Conservation (phyloP, 2,113 vertebrate species). For the Phylloscopus trochilus region DNA sequence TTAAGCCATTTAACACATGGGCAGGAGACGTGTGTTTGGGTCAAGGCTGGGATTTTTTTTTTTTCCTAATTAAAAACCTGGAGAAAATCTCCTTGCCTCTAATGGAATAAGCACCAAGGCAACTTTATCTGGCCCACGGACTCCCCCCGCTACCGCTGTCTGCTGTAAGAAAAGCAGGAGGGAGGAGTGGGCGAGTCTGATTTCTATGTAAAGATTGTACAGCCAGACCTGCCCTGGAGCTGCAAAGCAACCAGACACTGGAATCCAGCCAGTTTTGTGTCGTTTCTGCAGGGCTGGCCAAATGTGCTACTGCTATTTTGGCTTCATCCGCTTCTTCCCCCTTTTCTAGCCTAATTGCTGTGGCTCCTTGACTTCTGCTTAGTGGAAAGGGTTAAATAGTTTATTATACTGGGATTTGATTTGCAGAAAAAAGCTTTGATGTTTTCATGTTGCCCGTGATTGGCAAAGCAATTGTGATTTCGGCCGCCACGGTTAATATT, state of each 20-base stretch:
- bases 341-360: background rate
- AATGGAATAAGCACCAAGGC: background rate
- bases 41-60: background rate
- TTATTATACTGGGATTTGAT: background rate
- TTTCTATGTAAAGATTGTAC: background rate
- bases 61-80: conserved; percentile 14
- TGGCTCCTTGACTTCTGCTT: background rate
- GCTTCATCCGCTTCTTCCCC: background rate
- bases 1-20: background rate
- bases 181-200: background rate
- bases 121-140: background rate
- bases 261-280: background rate
- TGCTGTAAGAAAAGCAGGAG: background rate
- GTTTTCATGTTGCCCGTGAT: background rate
- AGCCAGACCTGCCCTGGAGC: background rate
- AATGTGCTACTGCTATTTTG: background rate
- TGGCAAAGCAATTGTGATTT: background rate
- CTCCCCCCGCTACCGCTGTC: background rate
- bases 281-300: background rate
- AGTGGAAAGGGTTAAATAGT: background rate
- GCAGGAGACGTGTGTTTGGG: background rate
- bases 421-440: background rate
- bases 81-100: background rate
- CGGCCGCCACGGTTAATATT: background rate
- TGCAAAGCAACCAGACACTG: background rate